Evolutionary conservation across 2,113 vertebrate genomes (phyloP), one percentile per base, ranked within the genome.

Genomic region (Butastur rufipennis): DNA sequence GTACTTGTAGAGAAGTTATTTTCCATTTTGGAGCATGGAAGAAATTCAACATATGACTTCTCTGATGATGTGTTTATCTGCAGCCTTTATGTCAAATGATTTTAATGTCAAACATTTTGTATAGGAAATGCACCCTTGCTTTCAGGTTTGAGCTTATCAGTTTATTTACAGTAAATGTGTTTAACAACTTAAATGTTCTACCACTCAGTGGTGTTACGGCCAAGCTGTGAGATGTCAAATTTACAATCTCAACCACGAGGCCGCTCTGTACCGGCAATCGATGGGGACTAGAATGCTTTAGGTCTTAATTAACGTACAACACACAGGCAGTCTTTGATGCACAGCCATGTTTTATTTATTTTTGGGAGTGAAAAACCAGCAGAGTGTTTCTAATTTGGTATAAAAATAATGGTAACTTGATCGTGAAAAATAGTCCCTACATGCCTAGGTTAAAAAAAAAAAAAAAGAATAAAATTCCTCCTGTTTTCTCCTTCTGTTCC

Each of bases 141-240:
- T 42, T 38, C n/a, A n/a, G 11, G 42, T 66, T 7, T 6, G 34
- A 47, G 21, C 3, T 29, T 6, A 29, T 63, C 26, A 3, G 17
- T 72, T 78, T 13, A 4, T 84, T 88, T 71, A 34, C 48, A 61
- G 68, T 38, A 38, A 38, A 26, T 7, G 22, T 31, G 27, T 82
- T 79, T 45, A 78, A 32, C 16, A 26, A 4, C 38, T 9, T 26
- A 4, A 6, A 29, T 16, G 16, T 15, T 62, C 38, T 58, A 15
- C 53, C 19, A 8, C 42, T 81, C 50, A 2, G 22, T 0, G 3
- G 16, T 16, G 71, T 43, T 68, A 13, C 0, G 2, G 68, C 16
- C 16, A 5, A 53, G 65, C 91, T 52, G 67, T 0, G 15, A 62
- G 59, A 75, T 62, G 71, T 63, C 81, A 23, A 11, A 62, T 91